These are phyloP conservation scores for Meandrusa payeni DNA, from an alignment of 2,888 invertebrate genomes.

Conservation along the genomic window DNA sequence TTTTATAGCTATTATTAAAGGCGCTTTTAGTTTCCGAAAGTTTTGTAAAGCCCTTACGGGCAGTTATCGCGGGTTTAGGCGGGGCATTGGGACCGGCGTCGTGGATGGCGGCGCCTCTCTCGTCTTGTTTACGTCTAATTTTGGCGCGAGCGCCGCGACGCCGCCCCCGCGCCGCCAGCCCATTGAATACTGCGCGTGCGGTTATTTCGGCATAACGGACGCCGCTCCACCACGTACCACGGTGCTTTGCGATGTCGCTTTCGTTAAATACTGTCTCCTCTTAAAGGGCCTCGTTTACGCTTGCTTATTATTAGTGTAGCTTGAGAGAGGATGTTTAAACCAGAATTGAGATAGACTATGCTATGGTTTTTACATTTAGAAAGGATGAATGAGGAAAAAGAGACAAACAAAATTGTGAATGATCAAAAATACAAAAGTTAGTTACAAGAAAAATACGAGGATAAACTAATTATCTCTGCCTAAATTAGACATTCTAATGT, in stretches of 20 bases:
- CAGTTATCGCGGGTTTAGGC: conserved; percentile 18
- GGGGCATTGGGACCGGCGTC: conserved; percentile 24
- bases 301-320: too few species aligned
- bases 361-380: too few species aligned
- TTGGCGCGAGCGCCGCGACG: conserved; percentile 77
- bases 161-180: conserved; percentile 43
- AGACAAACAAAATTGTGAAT: too few species aligned
- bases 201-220: conserved; percentile 66
- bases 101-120: conserved; percentile 63
- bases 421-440: too few species aligned
- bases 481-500: too few species aligned
- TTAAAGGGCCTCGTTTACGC: conserved; percentile 9
- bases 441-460: too few species aligned
- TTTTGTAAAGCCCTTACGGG: conserved; percentile 14
- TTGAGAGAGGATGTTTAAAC: too few species aligned
- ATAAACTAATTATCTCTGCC: too few species aligned
- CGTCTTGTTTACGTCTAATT: conserved; percentile 79
- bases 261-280: conserved; percentile 17
- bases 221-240: conserved; percentile 45
- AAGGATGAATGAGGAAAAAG: too few species aligned
- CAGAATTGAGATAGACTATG: too few species aligned
- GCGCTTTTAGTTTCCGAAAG: conserved; percentile 3
- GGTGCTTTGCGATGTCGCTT: conserved; percentile 22
- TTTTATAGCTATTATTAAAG: not conserved
- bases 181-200: conserved; percentile 74